phyloP scores from a whole-genome alignment of 2,113 vertebrate species.

The Rallus limicola region DNA sequence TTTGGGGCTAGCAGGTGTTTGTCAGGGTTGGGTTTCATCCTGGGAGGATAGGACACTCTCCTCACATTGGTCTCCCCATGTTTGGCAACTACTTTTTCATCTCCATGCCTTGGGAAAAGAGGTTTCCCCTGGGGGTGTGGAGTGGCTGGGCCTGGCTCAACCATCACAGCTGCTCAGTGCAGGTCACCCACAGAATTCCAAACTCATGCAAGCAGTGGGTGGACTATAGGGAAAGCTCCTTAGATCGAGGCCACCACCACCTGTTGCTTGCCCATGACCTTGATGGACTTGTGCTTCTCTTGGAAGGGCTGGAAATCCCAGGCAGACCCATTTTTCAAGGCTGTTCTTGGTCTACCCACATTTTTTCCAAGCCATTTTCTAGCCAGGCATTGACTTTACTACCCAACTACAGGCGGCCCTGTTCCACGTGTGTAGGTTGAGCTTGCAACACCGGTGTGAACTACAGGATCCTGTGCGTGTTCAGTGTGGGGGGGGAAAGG shows the following conservation, averaged over 20 bases:
- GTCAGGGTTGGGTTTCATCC: neutral
- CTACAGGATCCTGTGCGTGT: accelerated
- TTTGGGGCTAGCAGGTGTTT: neutral
- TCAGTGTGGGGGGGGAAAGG: neutral
- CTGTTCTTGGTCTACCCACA: accelerated
- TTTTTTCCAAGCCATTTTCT: neutral
- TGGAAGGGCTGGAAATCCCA: neutral
- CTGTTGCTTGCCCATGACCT: accelerated
- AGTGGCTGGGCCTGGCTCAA: neutral
- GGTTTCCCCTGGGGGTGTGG: accelerated
- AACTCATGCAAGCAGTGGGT: neutral
- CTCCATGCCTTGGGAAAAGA: neutral
- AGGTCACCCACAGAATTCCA: accelerated
- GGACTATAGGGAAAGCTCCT: no score
- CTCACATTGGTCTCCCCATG: accelerated
- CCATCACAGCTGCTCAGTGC: neutral
- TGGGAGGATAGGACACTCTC: neutral
- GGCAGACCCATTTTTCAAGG: neutral
- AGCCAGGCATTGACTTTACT: accelerated
- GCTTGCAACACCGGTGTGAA: accelerated
- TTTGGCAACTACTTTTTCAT: neutral
- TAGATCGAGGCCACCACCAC: neutral
- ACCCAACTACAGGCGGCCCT: no score
- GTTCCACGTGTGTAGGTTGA: neutral
- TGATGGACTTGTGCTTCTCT: neutral